Evolutionary conservation across 2,113 vertebrate genomes (phyloP), one percentile per base, ranked within the genome.

Genomic region (Coptodon rendalli): DNA sequence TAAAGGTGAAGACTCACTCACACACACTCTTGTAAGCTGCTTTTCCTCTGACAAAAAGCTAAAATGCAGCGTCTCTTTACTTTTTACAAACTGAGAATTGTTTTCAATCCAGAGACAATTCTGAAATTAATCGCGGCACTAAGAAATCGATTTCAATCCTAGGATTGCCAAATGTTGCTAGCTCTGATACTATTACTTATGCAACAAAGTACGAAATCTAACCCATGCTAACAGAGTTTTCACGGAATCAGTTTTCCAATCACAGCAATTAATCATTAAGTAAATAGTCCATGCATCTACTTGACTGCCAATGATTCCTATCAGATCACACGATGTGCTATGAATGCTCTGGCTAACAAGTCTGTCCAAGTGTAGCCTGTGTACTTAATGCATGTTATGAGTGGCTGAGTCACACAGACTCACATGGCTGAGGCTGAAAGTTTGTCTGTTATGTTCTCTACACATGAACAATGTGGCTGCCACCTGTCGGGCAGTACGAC

Each of bases 401-500:
- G 34, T 3, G 13, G 63, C 6, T 90, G 66, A 86, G 84, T 82
- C 83, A 84, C 61, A 87, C 54, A 81, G 36, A 86, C 52, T 87
- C 79, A 92, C 85, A 86, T 56, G 79, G 38, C 56, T 22, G 29
- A 53, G 79, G 81, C 61, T 17, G 36, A 54, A 59, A 29, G 53
- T 91, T 88, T 82, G 31, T 79, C 71, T 38, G 45, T 82, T 43
- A 19, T 59, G 9, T 11, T 16, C 31, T 29, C 12, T 78, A 27
- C 82, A 61, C 76, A 84, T 12, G 40, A 81, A 90, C 71, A 90
- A 90, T 90, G 88, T 81, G 82, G 81, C 59, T 29, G 82, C 86
- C 94, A 93, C 94, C 90, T 93, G 93, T 66, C 34, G 12, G 87
- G 31, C 80, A 84, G 66, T 76, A 34, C 57, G 53, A 45, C 61